Percentiles rank a stretch among this genome's conserved stretches.
phyloP scores from a whole-genome alignment of 2,888 invertebrate genomes.

The Caenorhabditis sinica region DNA sequence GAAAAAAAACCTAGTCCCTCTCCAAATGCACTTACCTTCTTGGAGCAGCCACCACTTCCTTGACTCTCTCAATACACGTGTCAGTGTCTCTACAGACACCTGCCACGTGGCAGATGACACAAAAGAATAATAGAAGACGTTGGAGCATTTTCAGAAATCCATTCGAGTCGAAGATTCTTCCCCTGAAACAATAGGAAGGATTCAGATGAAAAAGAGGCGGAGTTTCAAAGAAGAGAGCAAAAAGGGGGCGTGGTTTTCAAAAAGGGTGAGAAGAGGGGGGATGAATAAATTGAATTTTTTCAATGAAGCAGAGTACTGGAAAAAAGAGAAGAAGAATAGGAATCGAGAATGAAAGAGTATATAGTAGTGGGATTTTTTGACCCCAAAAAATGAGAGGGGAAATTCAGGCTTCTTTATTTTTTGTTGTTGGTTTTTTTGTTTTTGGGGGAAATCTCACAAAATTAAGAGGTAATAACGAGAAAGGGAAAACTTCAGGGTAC shows the following conservation, averaged over 20 bases:
- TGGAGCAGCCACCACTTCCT: constrained; percentile 71
- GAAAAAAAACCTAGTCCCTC: too few species aligned
- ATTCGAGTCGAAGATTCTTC: background rate
- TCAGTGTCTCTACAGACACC: constrained; percentile 69
- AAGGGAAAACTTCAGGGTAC: too few species aligned
- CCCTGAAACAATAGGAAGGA: constrained; percentile 28
- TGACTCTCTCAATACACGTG: constrained; percentile 69
- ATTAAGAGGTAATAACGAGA: too few species aligned
- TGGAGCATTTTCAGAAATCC: constrained; percentile 5
- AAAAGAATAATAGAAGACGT: constrained; percentile 23
- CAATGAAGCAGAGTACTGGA: background rate
- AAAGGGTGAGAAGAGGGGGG: background rate
- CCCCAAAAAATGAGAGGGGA: too few species aligned
- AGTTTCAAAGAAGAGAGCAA: background rate
- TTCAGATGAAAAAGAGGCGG: constrained; percentile 17
- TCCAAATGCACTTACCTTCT: constrained; percentile 67
- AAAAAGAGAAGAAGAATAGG: background rate
- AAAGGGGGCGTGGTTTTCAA: background rate
- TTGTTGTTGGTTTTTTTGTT: too few species aligned
- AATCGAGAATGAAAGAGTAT: too few species aligned
- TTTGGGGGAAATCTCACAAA: too few species aligned
- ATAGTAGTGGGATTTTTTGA: background rate
- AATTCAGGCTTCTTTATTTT: too few species aligned
- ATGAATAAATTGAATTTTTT: constrained; percentile 12
- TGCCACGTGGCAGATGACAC: constrained; percentile 27